Base-by-base conservation (phyloP, 2,888 invertebrate genomes). In the Sabatieria punctata region DNA sequence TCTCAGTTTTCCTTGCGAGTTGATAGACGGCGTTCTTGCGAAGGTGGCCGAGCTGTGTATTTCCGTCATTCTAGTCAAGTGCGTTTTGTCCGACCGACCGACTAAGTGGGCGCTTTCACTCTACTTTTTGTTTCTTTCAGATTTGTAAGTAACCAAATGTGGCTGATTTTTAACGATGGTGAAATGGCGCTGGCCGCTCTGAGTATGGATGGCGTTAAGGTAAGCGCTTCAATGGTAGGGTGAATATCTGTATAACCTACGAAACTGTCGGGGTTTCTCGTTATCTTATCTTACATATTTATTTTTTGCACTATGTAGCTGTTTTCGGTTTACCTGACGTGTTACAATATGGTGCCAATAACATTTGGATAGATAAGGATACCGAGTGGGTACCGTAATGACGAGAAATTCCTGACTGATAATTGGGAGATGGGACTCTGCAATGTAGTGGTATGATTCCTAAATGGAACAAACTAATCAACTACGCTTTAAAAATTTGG, bases 101-200 rank as follows among this genome's bases (percentile, higher is more conserved):
- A 8, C 30, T 30, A 30, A 8, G 15, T 30, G n/a, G n/a, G n/a
- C n/a, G n/a, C n/a, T n/a, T n/a, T n/a, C n/a, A n/a, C n/a, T n/a
- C n/a, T n/a, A n/a, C n/a, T n/a, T n/a, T n/a, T n/a, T n/a, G n/a
- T n/a, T 8, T 30, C 49, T 47, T 53, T 6, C 51, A 70, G 71
- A 52, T 89, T 89, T 68, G 81, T 88, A 18, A 84, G 80, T 23
- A 82, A 78, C 49, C 80, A 82, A 18, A 78, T 93, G 72, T 85
- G 85, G 79, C 78, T 93, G 24, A 86, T 89, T 8, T 89, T 91
- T 65, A 76, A 83, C 55, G 83, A 85, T 60, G 88, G 91, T 0
- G 80, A 82, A 61, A 79, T 80, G 54, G 91, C 91, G 2, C 67
- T 95, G 22, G 64, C 67, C 22, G 71, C 71, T 3, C 51, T 70